Evolutionary conservation across 2,797 vertebrate species (phyloP), one percentile per base, ranked within the genome.

Genomic region (Lepilemur septentrionalis): DNA sequence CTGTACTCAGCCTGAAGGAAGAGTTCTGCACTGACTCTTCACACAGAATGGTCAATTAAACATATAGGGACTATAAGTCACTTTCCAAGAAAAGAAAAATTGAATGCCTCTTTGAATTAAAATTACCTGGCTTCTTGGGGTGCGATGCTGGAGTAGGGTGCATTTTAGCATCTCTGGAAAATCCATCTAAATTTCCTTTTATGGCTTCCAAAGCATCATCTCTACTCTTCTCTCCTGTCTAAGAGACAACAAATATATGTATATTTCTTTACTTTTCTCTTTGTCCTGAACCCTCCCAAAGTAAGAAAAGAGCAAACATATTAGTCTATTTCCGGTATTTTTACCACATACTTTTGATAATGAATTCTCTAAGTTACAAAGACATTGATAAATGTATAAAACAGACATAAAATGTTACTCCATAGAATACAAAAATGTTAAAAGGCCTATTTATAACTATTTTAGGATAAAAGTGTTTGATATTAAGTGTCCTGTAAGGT

Each of bases 101-200:
- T 69, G 48, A 95, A 38, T 22, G 28, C 70, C 32, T 96, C 38
- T 70, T 69, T 61, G 85, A 91, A 91, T 96, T 4, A 15, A 98
- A 98, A 87, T 65, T 99, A 99, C 99, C 99, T 99, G 99, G 97
- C 97, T 99, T 99, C 98, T 99, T 99, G 41, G 99, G 98, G 98
- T 99, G 99, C 0, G 99, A 99, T 59, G 99, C 99, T 76, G 99
- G 99, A 78, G 99, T 99, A 46, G 99, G 99, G 94, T 99, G 99
- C 99, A 99, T 99, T 98, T 99, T 99, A 50, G 99, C 99, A 75
- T 99, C 99, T 99, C 99, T 99, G 98, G 99, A 99, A 98, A 99
- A 99, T n/a, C 99, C 99, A 95, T 99, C 99, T 96, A 99, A 98
- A 96, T 99, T 99, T 94, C 99, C 99, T 99, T 99, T 99, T 97